Percentiles rank a stretch among this genome's conserved stretches.
These are phyloP conservation scores for Spodoptera litura DNA, from an alignment of 1,140 invertebrate species.

Conservation along the genomic window DNA sequence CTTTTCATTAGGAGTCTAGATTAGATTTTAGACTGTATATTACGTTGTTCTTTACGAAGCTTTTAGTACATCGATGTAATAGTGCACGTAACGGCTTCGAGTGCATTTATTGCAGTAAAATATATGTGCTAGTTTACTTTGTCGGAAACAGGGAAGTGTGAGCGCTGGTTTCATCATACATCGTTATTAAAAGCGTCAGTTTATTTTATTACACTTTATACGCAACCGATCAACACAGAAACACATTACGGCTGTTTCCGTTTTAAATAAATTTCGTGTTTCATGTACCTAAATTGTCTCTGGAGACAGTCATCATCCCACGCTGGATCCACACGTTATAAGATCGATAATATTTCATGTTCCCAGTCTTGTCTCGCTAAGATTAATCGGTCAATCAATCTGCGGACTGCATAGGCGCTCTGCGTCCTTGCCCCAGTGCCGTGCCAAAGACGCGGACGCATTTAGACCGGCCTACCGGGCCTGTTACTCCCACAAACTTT, in stretches of 20 bases:
- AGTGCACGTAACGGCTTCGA: background rate
- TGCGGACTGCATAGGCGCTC: conserved; percentile 75
- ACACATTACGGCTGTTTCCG: conserved; percentile 10
- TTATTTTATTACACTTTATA: background rate
- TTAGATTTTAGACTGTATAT: too few relatives aligned
- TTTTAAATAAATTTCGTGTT: background rate
- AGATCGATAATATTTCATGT: conserved; percentile 43
- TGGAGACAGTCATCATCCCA: background rate
- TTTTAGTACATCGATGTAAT: too few relatives aligned
- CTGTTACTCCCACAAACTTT: conserved; percentile 70
- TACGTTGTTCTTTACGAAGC: too few relatives aligned
- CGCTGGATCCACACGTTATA: background rate
- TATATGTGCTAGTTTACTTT: background rate
- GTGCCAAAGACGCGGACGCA: conserved; percentile 79
- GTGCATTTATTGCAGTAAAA: background rate
- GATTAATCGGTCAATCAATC: conserved; percentile 84
- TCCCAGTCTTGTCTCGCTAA: conserved; percentile 50
- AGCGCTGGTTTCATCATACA: background rate
- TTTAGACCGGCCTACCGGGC: conserved; percentile 78
- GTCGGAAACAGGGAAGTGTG: background rate
- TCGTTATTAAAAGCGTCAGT: background rate
- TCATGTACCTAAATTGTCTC: conserved; percentile 7
- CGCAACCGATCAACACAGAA: conserved; percentile 1
- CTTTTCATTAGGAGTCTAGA: too few relatives aligned
- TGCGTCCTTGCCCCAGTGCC: conserved; percentile 82